Evolutionary conservation across 2,797 vertebrate genomes (phyloP), one percentile per base, ranked within the genome.

Genomic region (Pangasius macronema): DNA sequence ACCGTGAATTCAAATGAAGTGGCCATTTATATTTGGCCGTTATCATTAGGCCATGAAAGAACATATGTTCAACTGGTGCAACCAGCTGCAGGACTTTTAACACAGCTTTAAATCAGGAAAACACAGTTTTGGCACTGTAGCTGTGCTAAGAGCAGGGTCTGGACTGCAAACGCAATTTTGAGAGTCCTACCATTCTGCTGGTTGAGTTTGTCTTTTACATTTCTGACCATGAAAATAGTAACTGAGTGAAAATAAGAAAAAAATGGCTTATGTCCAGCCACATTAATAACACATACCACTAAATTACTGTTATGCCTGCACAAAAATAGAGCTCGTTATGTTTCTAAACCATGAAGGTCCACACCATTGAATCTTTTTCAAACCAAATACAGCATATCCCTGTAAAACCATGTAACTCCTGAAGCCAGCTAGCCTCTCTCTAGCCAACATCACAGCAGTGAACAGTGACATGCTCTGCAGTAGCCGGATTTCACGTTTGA

Each of bases 401-500:
- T 53, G 30, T 72, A 51, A 79, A 57, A 36, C 42, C n/a, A 51
- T 61, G 42, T 22, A n/a, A 36, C 49, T 27, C 22, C 73, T 70
- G 59, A 55, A 8, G 24, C 30, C 49, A 83, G 36, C 61, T 24
- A 59, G 63, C 67, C 76, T 80, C 20, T 76, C 6, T 70, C 13
- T 51, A 59, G 68, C 49, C 82, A 42, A 36, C 39, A 83, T 70
- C 55, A 73, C 24, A 73, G 53, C 42, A 81, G 67, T 89, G 61
- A 84, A 68, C 51, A 79, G 2, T 55, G 63, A 81, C 65, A 68
- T 24, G 55, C 85, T 68, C 80, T 83, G n/a, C 67, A 67, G 49
- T 65, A 72, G 20, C 67, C 73, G 36, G 67, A 86, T 85, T 82
- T 65, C 86, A 22, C 30, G 0, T 39, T 55, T 79, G n/a, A 83